A percentile compares a stretch with the other conserved stretches of the same genome.
phyloP scores from a whole-genome alignment of 2,113 vertebrate species.

The Acanthochromis polyacanthus region DNA sequence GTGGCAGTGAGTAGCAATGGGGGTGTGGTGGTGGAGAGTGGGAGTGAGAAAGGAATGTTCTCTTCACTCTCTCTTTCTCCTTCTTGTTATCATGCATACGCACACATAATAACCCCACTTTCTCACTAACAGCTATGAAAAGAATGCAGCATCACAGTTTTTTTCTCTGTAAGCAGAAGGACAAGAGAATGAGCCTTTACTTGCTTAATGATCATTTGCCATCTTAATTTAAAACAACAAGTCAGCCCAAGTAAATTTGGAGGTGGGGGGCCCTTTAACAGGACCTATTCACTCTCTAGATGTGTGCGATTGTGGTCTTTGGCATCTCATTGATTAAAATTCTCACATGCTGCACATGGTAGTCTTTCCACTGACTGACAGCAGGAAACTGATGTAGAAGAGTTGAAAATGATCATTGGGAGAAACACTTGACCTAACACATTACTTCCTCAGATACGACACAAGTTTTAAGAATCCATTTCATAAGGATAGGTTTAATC shows the following conservation, averaged over 20 bases:
- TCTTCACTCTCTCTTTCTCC: slow-evolving; percentile 78
- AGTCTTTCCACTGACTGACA: background rate
- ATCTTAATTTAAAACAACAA: slow-evolving; percentile 27
- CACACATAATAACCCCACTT: slow-evolving; percentile 71
- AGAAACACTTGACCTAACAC: background rate
- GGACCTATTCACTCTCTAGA: background rate
- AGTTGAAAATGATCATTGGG: background rate
- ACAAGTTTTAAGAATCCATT: slow-evolving; percentile 7
- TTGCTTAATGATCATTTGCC: slow-evolving; percentile 37
- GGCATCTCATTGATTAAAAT: background rate
- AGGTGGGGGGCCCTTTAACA: background rate
- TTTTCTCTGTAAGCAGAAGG: slow-evolving; percentile 5
- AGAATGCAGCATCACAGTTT: slow-evolving; percentile 66
- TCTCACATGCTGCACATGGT: background rate
- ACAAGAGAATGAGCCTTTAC: slow-evolving; percentile 28
- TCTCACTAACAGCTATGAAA: slow-evolving; percentile 70
- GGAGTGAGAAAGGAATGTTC: slow-evolving; percentile 94
- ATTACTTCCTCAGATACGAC: background rate
- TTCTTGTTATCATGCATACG: slow-evolving; percentile 70
- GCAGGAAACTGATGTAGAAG: too few relatives aligned
- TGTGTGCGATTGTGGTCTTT: background rate
- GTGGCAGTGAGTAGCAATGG: slow-evolving; percentile 83
- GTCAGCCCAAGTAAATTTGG: background rate
- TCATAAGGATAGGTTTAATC: background rate
- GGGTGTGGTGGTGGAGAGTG: slow-evolving; percentile 79